Evolutionary conservation across 2,888 invertebrate species (phyloP).

Genomic region (Cephalotes varians): DNA sequence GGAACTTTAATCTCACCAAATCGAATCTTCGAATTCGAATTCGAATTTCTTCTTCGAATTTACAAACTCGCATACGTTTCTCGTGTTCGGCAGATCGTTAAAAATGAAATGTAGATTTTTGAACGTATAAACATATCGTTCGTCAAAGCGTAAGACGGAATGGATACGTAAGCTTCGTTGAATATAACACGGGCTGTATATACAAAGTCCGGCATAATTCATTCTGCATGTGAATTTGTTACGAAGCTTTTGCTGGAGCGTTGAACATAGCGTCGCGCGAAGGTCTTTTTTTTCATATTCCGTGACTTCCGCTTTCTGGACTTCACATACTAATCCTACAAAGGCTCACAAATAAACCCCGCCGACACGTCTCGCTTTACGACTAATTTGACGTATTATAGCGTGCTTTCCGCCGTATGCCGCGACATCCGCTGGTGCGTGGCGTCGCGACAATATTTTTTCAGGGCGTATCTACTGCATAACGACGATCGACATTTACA

Average conservation of each 20-base stretch:
- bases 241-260: constrained; percentile 56
- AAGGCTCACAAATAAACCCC: constrained; percentile 65
- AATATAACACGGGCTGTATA: constrained; percentile 32
- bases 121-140: neutral
- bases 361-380: constrained; percentile 21
- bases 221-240: constrained; percentile 63
- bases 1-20: neutral
- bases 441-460: constrained; percentile 26
- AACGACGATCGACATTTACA: constrained; percentile 18
- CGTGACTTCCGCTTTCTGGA: constrained; percentile 63
- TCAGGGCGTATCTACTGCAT: neutral
- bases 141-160: constrained; percentile 23
- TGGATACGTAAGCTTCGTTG: constrained; percentile 12
- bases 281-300: constrained; percentile 41
- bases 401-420: constrained; percentile 30
- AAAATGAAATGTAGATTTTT: neutral
- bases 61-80: neutral
- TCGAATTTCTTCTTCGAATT: neutral
- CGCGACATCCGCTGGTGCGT: neutral
- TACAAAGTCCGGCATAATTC: constrained; percentile 64
- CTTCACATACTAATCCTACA: constrained; percentile 63
- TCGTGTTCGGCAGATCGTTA: neutral
- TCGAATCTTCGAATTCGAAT: neutral
- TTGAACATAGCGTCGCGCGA: constrained; percentile 52
- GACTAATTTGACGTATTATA: constrained; percentile 48